Conservation (phyloP, 2,797 vertebrate species). For the Argentina silus region DNA sequence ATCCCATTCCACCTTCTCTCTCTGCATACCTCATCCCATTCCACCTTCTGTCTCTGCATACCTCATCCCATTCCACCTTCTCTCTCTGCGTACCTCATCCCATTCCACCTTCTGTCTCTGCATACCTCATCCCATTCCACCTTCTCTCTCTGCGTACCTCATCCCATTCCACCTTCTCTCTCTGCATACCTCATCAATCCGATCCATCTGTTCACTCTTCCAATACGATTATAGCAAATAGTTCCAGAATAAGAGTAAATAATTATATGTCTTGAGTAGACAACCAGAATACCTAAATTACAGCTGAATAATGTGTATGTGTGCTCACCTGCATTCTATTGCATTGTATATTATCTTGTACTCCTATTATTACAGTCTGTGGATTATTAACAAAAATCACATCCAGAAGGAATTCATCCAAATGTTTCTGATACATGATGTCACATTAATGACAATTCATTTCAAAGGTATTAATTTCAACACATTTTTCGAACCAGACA, state of each 20-base stretch:
- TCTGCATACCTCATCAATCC: too few relatives aligned
- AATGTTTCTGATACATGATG: slow-evolving; percentile 32
- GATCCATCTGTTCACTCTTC: too few relatives aligned
- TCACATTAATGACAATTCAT: slow-evolving; percentile 40
- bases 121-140: background rate
- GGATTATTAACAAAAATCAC: slow-evolving; percentile 18
- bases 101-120: background rate
- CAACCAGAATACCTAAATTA: background rate
- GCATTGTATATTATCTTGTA: background rate
- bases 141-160: background rate
- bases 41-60: too few relatives aligned
- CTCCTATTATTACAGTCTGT: background rate
- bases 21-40: too few relatives aligned
- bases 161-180: background rate
- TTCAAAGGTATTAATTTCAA: slow-evolving; percentile 40
- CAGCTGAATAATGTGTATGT: background rate
- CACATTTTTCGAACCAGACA: slow-evolving; percentile 35
- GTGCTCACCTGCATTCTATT: background rate
- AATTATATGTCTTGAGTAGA: too few relatives aligned
- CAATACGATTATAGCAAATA: too few relatives aligned
- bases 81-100: too few relatives aligned
- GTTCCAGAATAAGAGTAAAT: too few relatives aligned
- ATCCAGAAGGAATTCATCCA: slow-evolving; percentile 17
- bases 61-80: background rate
- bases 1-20: too few relatives aligned